Percentiles rank a stretch among this genome's conserved stretches.
These are phyloP conservation scores for Camponotus pennsylvanicus DNA, from an alignment of 1,140 invertebrate genomes.

Conservation along the genomic window DNA sequence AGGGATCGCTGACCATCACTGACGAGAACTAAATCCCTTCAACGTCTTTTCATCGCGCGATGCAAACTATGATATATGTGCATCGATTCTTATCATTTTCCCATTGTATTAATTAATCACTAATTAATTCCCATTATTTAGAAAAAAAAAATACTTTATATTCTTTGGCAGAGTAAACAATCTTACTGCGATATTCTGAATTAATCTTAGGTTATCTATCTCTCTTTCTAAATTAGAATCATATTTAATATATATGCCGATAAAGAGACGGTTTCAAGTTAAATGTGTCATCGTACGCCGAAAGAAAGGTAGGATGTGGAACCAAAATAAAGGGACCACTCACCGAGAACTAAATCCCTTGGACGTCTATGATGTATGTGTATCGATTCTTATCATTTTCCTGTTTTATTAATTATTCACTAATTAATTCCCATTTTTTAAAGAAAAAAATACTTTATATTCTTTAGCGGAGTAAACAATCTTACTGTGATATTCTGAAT, in stretches of 20 bases:
- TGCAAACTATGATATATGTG: neutral
- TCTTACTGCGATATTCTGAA: neutral
- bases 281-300: slow-evolving; percentile 51
- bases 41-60: slow-evolving; percentile 9
- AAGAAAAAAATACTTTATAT: neutral
- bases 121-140: neutral
- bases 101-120: neutral
- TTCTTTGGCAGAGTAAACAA: neutral
- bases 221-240: neutral
- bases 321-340: slow-evolving; percentile 37
- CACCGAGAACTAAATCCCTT: slow-evolving; percentile 10
- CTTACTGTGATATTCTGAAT: neutral
- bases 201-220: neutral
- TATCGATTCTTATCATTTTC: neutral
- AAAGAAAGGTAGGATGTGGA: slow-evolving; percentile 62
- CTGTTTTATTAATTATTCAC: too few species aligned
- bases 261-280: neutral
- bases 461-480: neutral
- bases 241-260: neutral
- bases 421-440: neutral
- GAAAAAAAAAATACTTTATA: neutral
- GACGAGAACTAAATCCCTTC: slow-evolving; percentile 12
- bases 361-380: neutral
- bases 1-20: slow-evolving; percentile 17
- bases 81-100: neutral